Base-by-base conservation (phyloP, 1,140 invertebrate genomes). In the Drosophila persimilis region DNA sequence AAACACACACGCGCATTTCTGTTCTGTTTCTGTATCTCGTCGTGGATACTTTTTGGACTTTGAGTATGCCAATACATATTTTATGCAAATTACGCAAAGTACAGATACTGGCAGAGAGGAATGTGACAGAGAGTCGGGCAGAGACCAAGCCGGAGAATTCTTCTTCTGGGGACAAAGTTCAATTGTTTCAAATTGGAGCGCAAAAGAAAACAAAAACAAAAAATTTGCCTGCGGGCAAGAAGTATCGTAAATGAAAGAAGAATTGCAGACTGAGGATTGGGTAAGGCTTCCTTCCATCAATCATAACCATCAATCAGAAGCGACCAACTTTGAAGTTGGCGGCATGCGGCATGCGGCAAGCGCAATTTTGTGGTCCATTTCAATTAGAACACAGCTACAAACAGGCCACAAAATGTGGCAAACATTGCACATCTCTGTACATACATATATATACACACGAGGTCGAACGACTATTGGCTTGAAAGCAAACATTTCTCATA, bases 271-370 rank as follows among this genome's bases (percentile, higher is more conserved):
- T 35, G 31, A 15, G 24, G 24, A 35, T 56, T 54, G 51, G 52
- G 62, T 69, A 65, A 48, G 55, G 71, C 55, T 60, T 48, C 45
- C 67, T 7, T 35, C 8, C 83, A 81, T 88, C 83, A 83, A 88
- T 88, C 75, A 79, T 83, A 78, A 64, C 54, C 80, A 88, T 89
- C 83, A 88, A 88, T 88, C 78, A 89, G 79, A 77, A 60, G 59
- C 59, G 69, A 39, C 44, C 22, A 44, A 57, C 74, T 77, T 77
- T 77, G 74, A 77, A 73, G 74, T 69, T 60, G 44, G 45, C 66
- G 64, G 53, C 64, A 41, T n/a, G 31, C 58, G 71, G 52, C 41
- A 39, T 35, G 17, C 29, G n/a, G n/a, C 11, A 20, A 70, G 48
- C 51, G 41, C 62, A 61, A 79, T 81, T 88, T 81, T 64, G 56